Evolutionary conservation across 2,888 invertebrate species (phyloP), one percentile per base, ranked within the genome.

Genomic region (Stenchaetothrips biformis): DNA sequence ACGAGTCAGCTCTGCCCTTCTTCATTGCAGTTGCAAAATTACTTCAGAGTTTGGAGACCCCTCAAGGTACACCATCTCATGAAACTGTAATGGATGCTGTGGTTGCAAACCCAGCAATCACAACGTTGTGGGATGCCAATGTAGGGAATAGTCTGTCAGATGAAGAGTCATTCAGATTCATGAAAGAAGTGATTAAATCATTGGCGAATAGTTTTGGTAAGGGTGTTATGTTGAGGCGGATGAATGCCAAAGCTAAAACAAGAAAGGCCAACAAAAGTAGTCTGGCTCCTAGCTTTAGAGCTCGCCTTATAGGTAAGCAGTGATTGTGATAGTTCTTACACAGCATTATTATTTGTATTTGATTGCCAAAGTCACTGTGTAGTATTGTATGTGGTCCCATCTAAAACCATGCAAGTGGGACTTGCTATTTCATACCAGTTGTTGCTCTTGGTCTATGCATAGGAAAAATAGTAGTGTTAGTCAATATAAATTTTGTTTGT

Each of bases 101-200:
- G 7, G n/a, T n/a, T n/a, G 1, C 16, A 0, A n/a, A 16, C 62
- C 1, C 18, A n/a, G 7, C 16, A 16, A 16, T 62, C 1, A 7
- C n/a, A 7, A n/a, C 62, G 7, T 62, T 62, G 62, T 62, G 62
- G 62, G 62, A 62, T n/a, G 7, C 62, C 13, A n/a, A 1, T 7
- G 62, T 62, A n/a, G 62, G 18, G 18, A 62, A 62, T 62, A 18
- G 18, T n/a, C n/a, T 62, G 16, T 7, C 16, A 7, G 62, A 62
- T n/a, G 62, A 62, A 62, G 62, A 62, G 16, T 62, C 62, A 62
- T 62, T 62, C n/a, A 62, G n/a, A 16, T 62, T 62, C 62, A 62
- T 62, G 62, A n/a, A 1, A 7, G 2, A 62, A n/a, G 62, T 62
- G 16, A n/a, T 62, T 2, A 16, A n/a, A 62, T 62, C 62, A 2